phyloP scores from a whole-genome alignment of 2,797 vertebrate genomes.

The Sebastes cheni region DNA sequence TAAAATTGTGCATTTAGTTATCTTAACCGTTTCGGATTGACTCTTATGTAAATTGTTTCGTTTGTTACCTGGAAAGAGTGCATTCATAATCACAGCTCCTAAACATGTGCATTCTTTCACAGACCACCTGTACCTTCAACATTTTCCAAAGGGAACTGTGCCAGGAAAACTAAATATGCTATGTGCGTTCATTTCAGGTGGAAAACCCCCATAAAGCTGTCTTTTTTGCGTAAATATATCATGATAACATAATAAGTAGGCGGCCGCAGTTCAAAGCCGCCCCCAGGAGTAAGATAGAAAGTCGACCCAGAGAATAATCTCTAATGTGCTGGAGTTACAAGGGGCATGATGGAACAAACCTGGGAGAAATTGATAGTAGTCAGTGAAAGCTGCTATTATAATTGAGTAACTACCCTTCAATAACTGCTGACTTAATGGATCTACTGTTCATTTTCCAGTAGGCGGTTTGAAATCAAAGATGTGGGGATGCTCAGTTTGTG shows the following conservation, averaged over 20 bases:
- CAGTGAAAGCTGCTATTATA: conserved; percentile 25
- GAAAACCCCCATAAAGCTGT: conserved; percentile 65
- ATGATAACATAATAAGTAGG: conserved; percentile 69
- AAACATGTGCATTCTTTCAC: conserved; percentile 22
- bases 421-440: background rate
- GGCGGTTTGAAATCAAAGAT: background rate
- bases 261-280: conserved; percentile 46
- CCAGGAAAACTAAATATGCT: conserved; percentile 69
- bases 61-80: conserved; percentile 11
- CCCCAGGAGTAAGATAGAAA: conserved; percentile 8
- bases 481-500: background rate
- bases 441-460: conserved; percentile 6
- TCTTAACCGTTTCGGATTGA: background rate
- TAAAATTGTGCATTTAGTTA: background rate
- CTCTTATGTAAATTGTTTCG: background rate
- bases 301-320: conserved; percentile 26
- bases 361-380: conserved; percentile 1
- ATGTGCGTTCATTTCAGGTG: conserved; percentile 31
- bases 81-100: conserved; percentile 27
- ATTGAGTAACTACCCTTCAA: conserved; percentile 14
- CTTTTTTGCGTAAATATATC: conserved; percentile 55
- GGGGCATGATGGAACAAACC: conserved; percentile 23
- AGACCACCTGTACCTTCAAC: conserved; percentile 36
- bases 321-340: conserved; percentile 14
- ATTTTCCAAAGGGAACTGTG: conserved; percentile 47